Percentiles rank a stretch among this genome's conserved stretches.
Conservation (phyloP, 1,140 invertebrate species). For the Phymorhynchus buccinoides region DNA sequence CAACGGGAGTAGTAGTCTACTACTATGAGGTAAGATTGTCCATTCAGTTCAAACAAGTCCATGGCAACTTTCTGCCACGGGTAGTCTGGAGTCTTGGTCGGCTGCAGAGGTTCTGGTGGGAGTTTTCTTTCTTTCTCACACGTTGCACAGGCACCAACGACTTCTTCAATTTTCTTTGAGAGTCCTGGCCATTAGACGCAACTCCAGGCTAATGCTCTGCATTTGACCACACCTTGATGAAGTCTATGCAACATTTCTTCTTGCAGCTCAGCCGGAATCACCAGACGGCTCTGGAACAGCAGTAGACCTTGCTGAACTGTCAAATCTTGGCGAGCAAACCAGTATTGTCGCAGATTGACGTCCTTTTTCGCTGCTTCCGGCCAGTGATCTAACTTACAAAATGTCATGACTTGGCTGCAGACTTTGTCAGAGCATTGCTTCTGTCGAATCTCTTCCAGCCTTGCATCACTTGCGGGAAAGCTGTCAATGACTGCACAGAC, state of each 20-base stretch:
- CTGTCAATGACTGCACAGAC: not conserved
- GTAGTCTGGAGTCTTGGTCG: slow-evolving; percentile 22
- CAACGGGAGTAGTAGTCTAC: slow-evolving; percentile 58
- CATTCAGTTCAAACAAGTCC: slow-evolving; percentile 43
- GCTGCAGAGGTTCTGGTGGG: slow-evolving; percentile 26
- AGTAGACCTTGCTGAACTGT: slow-evolving; percentile 5
- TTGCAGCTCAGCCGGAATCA: slow-evolving; percentile 19
- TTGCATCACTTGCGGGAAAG: not conserved
- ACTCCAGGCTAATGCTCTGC: slow-evolving; percentile 15
- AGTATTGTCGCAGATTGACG: not conserved
- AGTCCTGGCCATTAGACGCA: slow-evolving; percentile 17
- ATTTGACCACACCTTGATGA: slow-evolving; percentile 26
- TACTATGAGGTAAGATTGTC: slow-evolving; percentile 45
- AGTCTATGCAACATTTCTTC: slow-evolving; percentile 8
- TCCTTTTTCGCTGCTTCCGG: not conserved
- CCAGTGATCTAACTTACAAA: slow-evolving; percentile 11
- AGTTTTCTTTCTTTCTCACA: not conserved
- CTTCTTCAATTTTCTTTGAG: slow-evolving; percentile 8
- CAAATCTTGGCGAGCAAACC: not conserved
- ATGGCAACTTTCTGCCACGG: slow-evolving; percentile 42
- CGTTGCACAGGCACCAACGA: not conserved
- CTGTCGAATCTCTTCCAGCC: slow-evolving; percentile 25
- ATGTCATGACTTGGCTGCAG: not conserved
- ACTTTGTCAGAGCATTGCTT: slow-evolving; percentile 11
- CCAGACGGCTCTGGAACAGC: slow-evolving; percentile 17